phyloP scores from a whole-genome alignment of 2,888 invertebrate genomes.

The Polyommatus iphigenia region DNA sequence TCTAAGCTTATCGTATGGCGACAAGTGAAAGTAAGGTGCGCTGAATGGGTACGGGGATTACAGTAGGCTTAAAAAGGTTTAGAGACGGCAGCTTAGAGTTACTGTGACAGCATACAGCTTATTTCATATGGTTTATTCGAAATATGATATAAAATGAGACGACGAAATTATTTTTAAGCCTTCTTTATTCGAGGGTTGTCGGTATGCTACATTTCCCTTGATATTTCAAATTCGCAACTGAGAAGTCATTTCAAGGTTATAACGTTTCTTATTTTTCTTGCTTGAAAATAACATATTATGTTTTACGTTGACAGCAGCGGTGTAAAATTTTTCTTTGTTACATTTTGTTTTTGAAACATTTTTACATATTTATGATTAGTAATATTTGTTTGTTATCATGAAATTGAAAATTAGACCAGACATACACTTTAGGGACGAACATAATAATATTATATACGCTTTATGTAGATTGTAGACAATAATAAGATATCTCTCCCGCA shows the following conservation, averaged over 20 bases:
- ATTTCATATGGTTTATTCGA: slow-evolving; percentile 46
- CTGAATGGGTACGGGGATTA: slow-evolving; percentile 45
- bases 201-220: neutral
- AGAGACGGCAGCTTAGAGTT: slow-evolving; percentile 45
- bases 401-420: neutral
- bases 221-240: neutral
- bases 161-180: neutral
- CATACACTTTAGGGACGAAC: too few species aligned
- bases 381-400: neutral
- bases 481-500: neutral
- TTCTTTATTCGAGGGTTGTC: slow-evolving; percentile 9
- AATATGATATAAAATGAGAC: slow-evolving; percentile 42
- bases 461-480: neutral
- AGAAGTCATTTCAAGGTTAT: neutral
- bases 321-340: neutral
- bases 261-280: neutral
- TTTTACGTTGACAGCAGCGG: neutral
- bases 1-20: slow-evolving; percentile 30
- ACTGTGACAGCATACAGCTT: slow-evolving; percentile 46
- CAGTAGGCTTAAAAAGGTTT: slow-evolving; percentile 49
- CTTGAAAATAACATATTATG: neutral
- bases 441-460: neutral
- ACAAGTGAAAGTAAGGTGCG: slow-evolving; percentile 40
- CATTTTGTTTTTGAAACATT: neutral
- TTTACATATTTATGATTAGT: neutral